phyloP scores from a whole-genome alignment of 2,113 vertebrate genomes.

The Anoplopoma fimbria region DNA sequence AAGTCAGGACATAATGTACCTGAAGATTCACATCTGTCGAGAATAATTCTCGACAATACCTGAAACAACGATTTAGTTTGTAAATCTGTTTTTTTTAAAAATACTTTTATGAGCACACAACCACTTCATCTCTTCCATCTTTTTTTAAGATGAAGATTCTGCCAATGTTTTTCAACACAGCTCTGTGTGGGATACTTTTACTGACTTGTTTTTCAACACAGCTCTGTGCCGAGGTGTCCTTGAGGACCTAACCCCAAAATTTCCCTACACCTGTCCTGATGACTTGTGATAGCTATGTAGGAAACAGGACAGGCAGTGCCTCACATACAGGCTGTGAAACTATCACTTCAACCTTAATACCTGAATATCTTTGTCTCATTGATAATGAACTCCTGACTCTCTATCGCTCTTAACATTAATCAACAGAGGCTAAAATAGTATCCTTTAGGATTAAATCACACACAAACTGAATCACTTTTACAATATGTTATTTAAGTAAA shows the following conservation, averaged over 20 bases:
- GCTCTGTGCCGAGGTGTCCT: too few species aligned
- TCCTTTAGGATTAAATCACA: not conserved
- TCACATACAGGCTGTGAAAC: not conserved
- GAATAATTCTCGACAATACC: not conserved
- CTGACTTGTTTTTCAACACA: not conserved
- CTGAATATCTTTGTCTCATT: not conserved
- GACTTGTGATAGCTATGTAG: not conserved
- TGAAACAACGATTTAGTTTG: not conserved
- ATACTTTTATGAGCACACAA: not conserved
- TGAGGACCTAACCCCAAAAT: too few species aligned
- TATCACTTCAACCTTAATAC: not conserved
- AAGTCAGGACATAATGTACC: too few species aligned
- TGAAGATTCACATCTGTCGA: not conserved
- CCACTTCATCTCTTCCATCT: not conserved
- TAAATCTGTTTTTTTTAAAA: not conserved
- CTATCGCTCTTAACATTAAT: not conserved
- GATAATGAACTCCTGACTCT: not conserved
- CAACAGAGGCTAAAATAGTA: not conserved
- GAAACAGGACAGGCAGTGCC: not conserved
- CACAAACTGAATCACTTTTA: not conserved
- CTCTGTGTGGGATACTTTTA: too few species aligned
- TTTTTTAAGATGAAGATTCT: not conserved
- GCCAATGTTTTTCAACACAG: not conserved
- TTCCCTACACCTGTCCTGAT: not conserved
- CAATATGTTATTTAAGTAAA: not conserved